Evolutionary conservation across 1,140 invertebrate species (phyloP).

Genomic region (Papilio xuthus): DNA sequence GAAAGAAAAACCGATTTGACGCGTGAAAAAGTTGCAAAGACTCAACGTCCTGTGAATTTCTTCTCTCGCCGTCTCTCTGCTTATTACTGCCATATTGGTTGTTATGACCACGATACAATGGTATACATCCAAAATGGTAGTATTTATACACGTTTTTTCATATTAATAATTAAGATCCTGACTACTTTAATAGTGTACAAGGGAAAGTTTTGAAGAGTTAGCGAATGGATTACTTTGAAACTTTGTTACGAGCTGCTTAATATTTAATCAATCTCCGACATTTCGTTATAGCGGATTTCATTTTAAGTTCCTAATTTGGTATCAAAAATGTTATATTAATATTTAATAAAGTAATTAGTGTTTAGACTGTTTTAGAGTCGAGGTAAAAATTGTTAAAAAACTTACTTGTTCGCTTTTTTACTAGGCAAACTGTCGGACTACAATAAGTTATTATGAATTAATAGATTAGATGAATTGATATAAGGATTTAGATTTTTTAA

Average conservation of each 20-base stretch:
- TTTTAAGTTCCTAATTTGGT: background rate
- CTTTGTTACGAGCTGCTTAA: slow-evolving; percentile 2
- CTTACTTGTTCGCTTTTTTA: no score
- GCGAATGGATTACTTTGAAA: slow-evolving; percentile 14
- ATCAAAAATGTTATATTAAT: background rate
- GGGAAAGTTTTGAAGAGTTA: slow-evolving; percentile 16
- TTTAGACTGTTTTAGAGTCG: background rate
- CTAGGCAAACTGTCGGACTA: no score
- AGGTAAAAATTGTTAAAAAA: background rate
- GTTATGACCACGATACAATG: slow-evolving; percentile 5
- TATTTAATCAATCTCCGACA: slow-evolving; percentile 9
- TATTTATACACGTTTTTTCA: background rate
- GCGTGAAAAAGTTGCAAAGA: slow-evolving; percentile 61
- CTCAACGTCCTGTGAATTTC: slow-evolving; percentile 62
- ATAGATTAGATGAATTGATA: no score
- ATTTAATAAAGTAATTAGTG: background rate
- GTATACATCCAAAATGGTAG: background rate
- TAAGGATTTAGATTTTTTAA: no score
- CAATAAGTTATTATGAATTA: no score
- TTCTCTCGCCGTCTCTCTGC: slow-evolving; percentile 44
- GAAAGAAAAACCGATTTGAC: slow-evolving; percentile 62
- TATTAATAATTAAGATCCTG: background rate
- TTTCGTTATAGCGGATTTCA: background rate
- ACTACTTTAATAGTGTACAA: background rate
- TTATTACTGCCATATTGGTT: slow-evolving; percentile 42